A percentile compares a stretch with the other conserved stretches of the same genome.
Evolutionary conservation across 2,797 vertebrate genomes (phyloP).

Genomic region (Pelobates cultripes): DNA sequence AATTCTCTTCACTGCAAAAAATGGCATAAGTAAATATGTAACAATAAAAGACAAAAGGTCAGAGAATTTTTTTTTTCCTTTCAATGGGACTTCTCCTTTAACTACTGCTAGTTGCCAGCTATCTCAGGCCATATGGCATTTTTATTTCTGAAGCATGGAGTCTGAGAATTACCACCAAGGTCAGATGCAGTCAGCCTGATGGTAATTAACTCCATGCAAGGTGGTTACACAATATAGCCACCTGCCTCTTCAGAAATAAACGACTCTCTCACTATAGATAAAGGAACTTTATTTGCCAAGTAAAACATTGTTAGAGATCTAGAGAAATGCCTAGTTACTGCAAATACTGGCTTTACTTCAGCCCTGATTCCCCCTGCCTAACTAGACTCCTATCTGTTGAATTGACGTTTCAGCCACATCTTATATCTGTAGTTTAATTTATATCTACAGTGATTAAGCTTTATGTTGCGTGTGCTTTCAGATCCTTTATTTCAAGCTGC

Average conservation of each 20-base stretch:
- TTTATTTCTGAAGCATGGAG: slow-evolving; percentile 41
- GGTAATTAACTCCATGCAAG: slow-evolving; percentile 55
- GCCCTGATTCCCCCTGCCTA: background rate
- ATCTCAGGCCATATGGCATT: slow-evolving; percentile 61
- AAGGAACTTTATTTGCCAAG: slow-evolving; percentile 57
- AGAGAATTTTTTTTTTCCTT: too few relatives aligned
- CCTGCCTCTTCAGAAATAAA: slow-evolving; percentile 56
- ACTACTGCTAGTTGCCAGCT: slow-evolving; percentile 60
- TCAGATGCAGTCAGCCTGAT: slow-evolving; percentile 63
- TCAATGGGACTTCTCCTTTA: slow-evolving; percentile 52
- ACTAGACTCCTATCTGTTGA: slow-evolving; percentile 16
- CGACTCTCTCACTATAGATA: slow-evolving; percentile 55
- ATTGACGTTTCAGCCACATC: slow-evolving; percentile 28
- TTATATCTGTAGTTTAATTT: background rate
- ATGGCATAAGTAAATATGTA: too few relatives aligned
- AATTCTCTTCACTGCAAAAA: too few relatives aligned
- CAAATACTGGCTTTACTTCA: slow-evolving; percentile 57
- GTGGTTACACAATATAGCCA: slow-evolving; percentile 58
- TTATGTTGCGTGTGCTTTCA: too few relatives aligned
- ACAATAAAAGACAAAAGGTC: too few relatives aligned
- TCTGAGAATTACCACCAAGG: slow-evolving; percentile 59
- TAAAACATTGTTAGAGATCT: slow-evolving; percentile 60
- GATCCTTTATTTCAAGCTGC: too few relatives aligned
- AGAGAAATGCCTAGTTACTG: slow-evolving; percentile 60
- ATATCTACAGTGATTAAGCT: too few relatives aligned